Percentiles rank a stretch among this genome's conserved stretches.
phyloP scores from a whole-genome alignment of 2,888 invertebrate genomes.

The Cephus pulcher region DNA sequence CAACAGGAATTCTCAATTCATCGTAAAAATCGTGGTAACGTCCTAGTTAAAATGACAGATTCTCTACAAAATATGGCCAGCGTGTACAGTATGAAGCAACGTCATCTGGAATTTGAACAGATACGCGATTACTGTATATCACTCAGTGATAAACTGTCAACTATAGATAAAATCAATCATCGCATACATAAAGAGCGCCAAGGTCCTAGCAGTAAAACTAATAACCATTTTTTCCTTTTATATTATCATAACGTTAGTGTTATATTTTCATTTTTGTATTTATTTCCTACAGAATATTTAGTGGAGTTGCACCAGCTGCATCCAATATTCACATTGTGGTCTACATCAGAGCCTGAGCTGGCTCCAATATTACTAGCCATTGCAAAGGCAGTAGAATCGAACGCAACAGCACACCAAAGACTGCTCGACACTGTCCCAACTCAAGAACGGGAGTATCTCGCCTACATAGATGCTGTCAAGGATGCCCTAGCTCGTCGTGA shows the following conservation, averaged over 20 bases:
- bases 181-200: constrained; percentile 75
- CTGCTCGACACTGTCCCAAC: constrained; percentile 65
- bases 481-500: constrained; percentile 75
- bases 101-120: constrained; percentile 73
- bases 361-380: constrained; percentile 66
- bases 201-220: constrained; percentile 53
- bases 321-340: constrained; percentile 74
- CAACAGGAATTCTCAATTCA: constrained; percentile 73
- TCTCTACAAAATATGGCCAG: constrained; percentile 71
- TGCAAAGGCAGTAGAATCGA: constrained; percentile 68
- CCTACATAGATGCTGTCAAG: constrained; percentile 77
- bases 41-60: constrained; percentile 70
- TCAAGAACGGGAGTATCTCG: constrained; percentile 73
- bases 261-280: constrained; percentile 1
- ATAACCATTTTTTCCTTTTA: not conserved
- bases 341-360: constrained; percentile 71
- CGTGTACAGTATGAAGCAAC: constrained; percentile 70
- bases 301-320: constrained; percentile 72
- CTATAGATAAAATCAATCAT: constrained; percentile 74
- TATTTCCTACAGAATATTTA: constrained; percentile 66
- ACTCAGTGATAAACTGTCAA: constrained; percentile 73
- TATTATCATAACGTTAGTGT: not conserved
- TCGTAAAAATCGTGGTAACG: constrained; percentile 71
- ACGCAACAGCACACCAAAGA: constrained; percentile 68
- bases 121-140: constrained; percentile 72